Conservation (phyloP, 2,888 invertebrate genomes). For the Torymus texanus region DNA sequence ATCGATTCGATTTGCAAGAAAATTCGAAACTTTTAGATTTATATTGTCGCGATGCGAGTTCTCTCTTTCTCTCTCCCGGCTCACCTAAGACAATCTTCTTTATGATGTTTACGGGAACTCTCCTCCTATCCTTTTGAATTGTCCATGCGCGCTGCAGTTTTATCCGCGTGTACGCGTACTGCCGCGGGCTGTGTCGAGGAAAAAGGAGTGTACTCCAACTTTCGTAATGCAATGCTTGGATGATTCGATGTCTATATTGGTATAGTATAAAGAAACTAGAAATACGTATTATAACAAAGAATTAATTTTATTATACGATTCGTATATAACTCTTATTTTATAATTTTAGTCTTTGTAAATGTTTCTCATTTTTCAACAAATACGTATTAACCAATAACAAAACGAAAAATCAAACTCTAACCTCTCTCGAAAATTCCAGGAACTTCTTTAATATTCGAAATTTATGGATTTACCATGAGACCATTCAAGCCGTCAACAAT, state of each 20-base stretch:
- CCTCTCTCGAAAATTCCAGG: slow-evolving; percentile 1
- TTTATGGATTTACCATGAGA: slow-evolving; percentile 44
- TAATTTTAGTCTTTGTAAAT: no score
- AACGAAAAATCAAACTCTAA: not conserved
- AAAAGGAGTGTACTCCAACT: slow-evolving; percentile 24
- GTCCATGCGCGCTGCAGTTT: not conserved
- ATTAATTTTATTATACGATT: no score
- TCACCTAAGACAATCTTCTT: slow-evolving; percentile 50
- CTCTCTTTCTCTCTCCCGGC: not conserved
- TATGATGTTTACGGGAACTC: slow-evolving; percentile 45
- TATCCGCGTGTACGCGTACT: not conserved
- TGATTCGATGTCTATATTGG: not conserved
- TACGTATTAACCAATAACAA: not conserved
- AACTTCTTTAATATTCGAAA: slow-evolving; percentile 47
- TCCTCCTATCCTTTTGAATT: slow-evolving; percentile 2
- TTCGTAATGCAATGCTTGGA: slow-evolving; percentile 25
- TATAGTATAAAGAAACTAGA: no score
- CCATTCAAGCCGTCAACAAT: slow-evolving; percentile 45
- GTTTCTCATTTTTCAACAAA: no score
- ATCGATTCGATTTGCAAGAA: slow-evolving; percentile 53
- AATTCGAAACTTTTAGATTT: slow-evolving; percentile 54
- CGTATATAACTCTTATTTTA: no score
- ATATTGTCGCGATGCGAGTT: slow-evolving; percentile 45
- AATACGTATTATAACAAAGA: no score
- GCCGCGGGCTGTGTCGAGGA: not conserved